Conservation (phyloP, 2,888 invertebrate genomes). For the Limnephilus lunatus region DNA sequence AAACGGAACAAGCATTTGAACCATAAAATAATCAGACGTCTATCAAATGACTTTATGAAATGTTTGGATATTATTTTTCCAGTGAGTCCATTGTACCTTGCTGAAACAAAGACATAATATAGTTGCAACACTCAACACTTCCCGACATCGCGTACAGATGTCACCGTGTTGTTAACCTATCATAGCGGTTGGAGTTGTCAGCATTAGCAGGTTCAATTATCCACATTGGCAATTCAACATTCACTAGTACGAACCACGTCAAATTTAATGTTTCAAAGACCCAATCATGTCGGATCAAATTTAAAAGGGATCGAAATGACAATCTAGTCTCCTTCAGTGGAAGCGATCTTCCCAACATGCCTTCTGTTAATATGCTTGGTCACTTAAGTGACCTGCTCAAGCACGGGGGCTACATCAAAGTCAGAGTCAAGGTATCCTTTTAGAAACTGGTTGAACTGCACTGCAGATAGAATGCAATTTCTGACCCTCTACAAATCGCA, state of each 20-base stretch:
- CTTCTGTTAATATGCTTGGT: no score
- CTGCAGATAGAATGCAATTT: no score
- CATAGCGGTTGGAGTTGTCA: slow-evolving; percentile 65
- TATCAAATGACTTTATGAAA: slow-evolving; percentile 22
- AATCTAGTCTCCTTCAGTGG: no score
- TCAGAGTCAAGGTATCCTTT: no score
- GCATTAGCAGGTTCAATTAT: slow-evolving; percentile 50
- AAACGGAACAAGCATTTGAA: background rate
- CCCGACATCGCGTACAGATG: background rate
- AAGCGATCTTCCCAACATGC: no score
- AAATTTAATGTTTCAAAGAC: no score
- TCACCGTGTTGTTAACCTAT: slow-evolving; percentile 48
- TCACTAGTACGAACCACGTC: background rate
- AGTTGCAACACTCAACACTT: slow-evolving; percentile 15
- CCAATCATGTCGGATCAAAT: no score
- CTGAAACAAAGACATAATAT: slow-evolving; percentile 47
- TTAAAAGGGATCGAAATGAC: no score
- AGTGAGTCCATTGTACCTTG: slow-evolving; percentile 57
- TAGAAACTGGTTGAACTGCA: no score
- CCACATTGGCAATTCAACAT: slow-evolving; percentile 16
- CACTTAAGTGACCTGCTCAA: no score
- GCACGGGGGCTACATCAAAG: no score
- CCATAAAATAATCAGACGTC: background rate
- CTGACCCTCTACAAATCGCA: no score
- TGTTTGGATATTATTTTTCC: background rate